Base-by-base conservation (phyloP, 2,888 invertebrate species). In the Micoletzkya japonica region DNA sequence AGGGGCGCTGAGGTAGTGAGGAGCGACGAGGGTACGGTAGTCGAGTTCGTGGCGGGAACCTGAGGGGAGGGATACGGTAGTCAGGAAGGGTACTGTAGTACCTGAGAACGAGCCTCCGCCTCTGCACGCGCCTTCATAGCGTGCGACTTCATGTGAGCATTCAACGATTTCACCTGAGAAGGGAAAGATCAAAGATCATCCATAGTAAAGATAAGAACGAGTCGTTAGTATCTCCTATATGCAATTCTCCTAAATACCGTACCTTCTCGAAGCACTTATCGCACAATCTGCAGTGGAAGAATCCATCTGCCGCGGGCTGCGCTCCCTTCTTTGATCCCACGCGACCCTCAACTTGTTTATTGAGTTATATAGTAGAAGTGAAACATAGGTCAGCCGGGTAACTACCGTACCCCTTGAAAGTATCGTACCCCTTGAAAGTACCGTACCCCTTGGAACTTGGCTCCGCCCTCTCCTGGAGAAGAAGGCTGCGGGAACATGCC, bases 101-200 rank as follows among this genome's bases (percentile, higher is more conserved):
- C 32, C 32, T 17, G 7, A 37, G 30, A 26, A 10, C 59, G 77
- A 2, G 82, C 83, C 71, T 84, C 84, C 17, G 82, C 82, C 69
- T 84, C 82, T 7, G 84, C 84, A 28, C 84, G 73, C n/a, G 83
- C 84, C 59, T 84, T 84, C 85, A 84, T 85, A 37, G 85, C 91
- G 89, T 97, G 97, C 81, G 94, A 95, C 89, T 97, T 97, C 96
- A 97, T 96, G 89, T 97, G 97, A 79, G 96, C 96, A 89, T 95
- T 96, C 88, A 96, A 91, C 90, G 95, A 96, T 90, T 95, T 95
- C 32, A 74, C 71, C 59, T 54, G 50, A n/a, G 30, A 4, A 52
- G 7, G 14, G n/a, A 52, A 52, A 24, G 6, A 30, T 6, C n/a
- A 28, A 1, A 70, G 49, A 60, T 10, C 32, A 14, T 14, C 30